Evolutionary conservation across 1,140 invertebrate species (phyloP), one percentile per base, ranked within the genome.

Genomic region (Lepidurus apus): DNA sequence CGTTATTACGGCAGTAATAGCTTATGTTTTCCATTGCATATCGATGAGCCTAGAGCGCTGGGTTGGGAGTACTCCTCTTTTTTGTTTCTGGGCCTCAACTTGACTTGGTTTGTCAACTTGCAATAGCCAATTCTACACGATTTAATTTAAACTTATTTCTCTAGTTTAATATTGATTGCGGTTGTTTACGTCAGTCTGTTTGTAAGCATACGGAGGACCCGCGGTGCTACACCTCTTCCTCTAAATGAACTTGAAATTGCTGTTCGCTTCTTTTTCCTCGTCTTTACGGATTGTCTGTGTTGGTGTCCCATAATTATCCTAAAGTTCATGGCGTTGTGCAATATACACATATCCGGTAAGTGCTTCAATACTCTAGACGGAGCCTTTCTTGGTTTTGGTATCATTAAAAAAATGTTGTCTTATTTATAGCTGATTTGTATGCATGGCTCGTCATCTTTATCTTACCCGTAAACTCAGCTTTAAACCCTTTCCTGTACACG

Each of bases 401-500:
- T 73, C 24, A 4, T 47, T 42, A 43, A 43, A 79, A 53, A 80
- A 17, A 43, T 78, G 21, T 53, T 8, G 78, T 76, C 75, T 81
- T 76, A 79, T 77, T 84, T 85, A 21, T 81, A 89, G 90, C 88
- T 53, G 88, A 91, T 82, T 84, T 91, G 34, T 90, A 92, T 82
- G 91, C 91, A 10, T 93, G 91, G 91, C 84, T 93, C 1, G 90
- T 92, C 0, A 89, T 94, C 7, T 93, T 93, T 79, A 87, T 94
- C 73, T 82, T 94, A 9, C 93, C 93, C 0, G 87, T 94, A 0
- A 94, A 94, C 83, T 91, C 91, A 0, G 91, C 92, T 0, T 85
- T 93, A 0, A 94, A 94, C 85, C 93, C 93, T 1, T 83, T 93
- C 1, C 85, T 94, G 78, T 94, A 94, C 82, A 94, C 92, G 7